A percentile compares a stretch with the other conserved stretches of the same genome.
Conservation (phyloP, 1,140 invertebrate species). For the Lordiphosa clarofinis region DNA sequence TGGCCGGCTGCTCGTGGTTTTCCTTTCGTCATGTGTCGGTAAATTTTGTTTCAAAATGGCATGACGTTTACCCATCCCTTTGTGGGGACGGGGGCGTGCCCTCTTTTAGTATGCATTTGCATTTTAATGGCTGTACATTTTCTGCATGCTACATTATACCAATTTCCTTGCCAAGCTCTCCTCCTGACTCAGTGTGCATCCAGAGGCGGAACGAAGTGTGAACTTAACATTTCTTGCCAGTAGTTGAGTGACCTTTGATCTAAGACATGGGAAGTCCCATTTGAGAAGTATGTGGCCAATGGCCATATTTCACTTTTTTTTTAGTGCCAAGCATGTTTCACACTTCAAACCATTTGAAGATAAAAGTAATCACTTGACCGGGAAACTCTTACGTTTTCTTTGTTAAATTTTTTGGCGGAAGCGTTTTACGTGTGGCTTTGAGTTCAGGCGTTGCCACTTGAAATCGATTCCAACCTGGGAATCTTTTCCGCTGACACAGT, state of each 20-base stretch:
- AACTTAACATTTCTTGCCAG: slow-evolving; percentile 5
- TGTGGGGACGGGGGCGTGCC: background rate
- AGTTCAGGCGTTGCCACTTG: slow-evolving; percentile 21
- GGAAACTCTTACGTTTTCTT: slow-evolving; percentile 23
- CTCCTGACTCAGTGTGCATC: too few species aligned
- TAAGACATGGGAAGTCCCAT: slow-evolving; percentile 22
- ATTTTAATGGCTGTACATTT: slow-evolving; percentile 37
- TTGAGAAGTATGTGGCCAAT: slow-evolving; percentile 33
- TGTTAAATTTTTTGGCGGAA: slow-evolving; percentile 26
- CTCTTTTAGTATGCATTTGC: slow-evolving; percentile 48
- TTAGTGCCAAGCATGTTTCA: slow-evolving; percentile 19
- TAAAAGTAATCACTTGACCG: slow-evolving; percentile 13
- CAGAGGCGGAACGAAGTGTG: background rate
- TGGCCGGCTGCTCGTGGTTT: slow-evolving; percentile 12
- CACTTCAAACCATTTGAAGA: slow-evolving; percentile 28
- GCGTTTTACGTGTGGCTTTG: slow-evolving; percentile 15
- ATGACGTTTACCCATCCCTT: slow-evolving; percentile 18
- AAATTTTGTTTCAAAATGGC: slow-evolving; percentile 25
- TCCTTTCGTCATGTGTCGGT: slow-evolving; percentile 11
- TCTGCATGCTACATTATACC: slow-evolving; percentile 13
- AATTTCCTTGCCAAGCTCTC: slow-evolving; percentile 13
- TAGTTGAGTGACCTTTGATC: slow-evolving; percentile 13
- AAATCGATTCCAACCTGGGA: slow-evolving; percentile 3
- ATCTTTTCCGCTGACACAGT: slow-evolving; percentile 17
- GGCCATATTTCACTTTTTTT: slow-evolving; percentile 29